These are phyloP conservation scores for Corythoichthys haematopterus DNA, from an alignment of 2,113 vertebrate species.

Conservation along the genomic window DNA sequence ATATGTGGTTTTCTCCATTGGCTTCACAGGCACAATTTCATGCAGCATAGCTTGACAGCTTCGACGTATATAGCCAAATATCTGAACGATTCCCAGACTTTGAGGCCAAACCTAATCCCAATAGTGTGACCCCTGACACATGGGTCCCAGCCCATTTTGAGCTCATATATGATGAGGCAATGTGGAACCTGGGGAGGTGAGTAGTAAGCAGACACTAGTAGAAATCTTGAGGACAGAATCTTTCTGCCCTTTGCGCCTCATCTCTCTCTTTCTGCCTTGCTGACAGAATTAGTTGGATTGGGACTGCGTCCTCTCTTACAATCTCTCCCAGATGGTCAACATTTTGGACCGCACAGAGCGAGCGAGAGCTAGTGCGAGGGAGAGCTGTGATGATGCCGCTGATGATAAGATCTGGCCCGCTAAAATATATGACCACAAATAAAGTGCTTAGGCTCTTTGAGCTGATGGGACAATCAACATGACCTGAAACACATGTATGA, in stretches of 20 bases:
- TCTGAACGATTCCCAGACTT: constrained; percentile 68
- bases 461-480: not conserved
- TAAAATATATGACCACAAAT: constrained; percentile 32
- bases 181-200: constrained; percentile 59
- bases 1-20: constrained; percentile 39
- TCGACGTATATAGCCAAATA: constrained; percentile 55
- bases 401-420: constrained; percentile 41
- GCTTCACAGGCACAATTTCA: constrained; percentile 36
- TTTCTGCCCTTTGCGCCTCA: constrained; percentile 6
- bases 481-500: not conserved
- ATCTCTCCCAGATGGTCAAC: constrained; percentile 50
- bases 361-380: constrained; percentile 15
- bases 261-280: constrained; percentile 18
- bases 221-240: constrained; percentile 42
- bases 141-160: constrained; percentile 70
- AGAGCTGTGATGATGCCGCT: constrained; percentile 6
- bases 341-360: constrained; percentile 53
- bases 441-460: not conserved
- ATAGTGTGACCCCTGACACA: constrained; percentile 69
- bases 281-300: constrained; percentile 63
- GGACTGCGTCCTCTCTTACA: constrained; percentile 43
- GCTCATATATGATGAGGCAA: constrained; percentile 70
- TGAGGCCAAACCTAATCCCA: constrained; percentile 68
- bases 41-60: constrained; percentile 53
- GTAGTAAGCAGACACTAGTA: constrained; percentile 55